A percentile compares a stretch with the other conserved stretches of the same genome.
phyloP scores from a whole-genome alignment of 2,888 invertebrate species.

The Poecilobothrus nobilitatus region DNA sequence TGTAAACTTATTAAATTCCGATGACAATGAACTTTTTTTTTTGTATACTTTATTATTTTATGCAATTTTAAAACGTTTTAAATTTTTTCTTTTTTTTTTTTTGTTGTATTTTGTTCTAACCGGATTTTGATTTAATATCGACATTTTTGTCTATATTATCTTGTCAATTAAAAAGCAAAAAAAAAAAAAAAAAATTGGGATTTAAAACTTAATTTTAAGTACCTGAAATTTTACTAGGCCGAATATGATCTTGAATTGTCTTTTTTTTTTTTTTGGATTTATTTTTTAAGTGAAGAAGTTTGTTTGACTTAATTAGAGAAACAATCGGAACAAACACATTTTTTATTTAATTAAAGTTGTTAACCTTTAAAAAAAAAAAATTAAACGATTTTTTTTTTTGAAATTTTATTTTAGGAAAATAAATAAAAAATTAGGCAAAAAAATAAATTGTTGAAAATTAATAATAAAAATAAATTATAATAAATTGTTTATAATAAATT shows the following conservation, averaged over 20 bases:
- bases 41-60: neutral
- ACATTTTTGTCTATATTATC: neutral
- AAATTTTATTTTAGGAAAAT: too few species aligned
- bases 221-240: neutral
- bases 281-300: neutral
- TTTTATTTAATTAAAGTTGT: neutral
- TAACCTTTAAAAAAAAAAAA: conserved; percentile 1
- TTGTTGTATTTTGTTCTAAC: neutral
- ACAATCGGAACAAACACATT: neutral
- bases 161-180: neutral
- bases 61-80: neutral
- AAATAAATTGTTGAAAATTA: too few species aligned
- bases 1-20: neutral
- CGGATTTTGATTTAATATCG: neutral
- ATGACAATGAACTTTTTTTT: neutral
- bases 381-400: too few species aligned
- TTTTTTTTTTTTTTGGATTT: neutral
- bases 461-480: too few species aligned
- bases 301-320: neutral
- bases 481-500: too few species aligned
- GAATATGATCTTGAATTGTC: too few species aligned
- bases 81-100: neutral
- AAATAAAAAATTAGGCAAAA: too few species aligned
- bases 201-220: too few species aligned
- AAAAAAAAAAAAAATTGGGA: too few species aligned